Conservation (phyloP, 30 jellyfish, hydroid and myxozoan genomes). For the Turritopsis dohrnii region DNA sequence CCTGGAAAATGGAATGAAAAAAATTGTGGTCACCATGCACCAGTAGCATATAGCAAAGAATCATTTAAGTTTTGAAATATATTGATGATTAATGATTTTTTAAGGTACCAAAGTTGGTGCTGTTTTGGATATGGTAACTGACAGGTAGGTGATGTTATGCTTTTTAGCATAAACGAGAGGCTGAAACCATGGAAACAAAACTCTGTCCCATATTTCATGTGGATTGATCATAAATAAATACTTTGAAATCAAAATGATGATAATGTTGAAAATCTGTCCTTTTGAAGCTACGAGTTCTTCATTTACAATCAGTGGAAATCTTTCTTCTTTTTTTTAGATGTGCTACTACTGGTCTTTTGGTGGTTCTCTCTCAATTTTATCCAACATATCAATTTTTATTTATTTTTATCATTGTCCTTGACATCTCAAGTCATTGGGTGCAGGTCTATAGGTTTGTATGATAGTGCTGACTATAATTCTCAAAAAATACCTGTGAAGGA, state of each 20-base stretch:
- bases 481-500: background rate
- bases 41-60: background rate
- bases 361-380: conserved; percentile 56
- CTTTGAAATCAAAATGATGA: no score
- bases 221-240: no score
- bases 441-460: conserved; percentile 79
- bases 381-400: conserved; percentile 63
- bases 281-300: background rate
- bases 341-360: conserved; percentile 73
- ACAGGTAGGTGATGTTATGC: conserved; percentile 45
- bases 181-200: no score
- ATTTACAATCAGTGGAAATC: background rate
- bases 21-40: background rate
- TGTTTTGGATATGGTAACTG: conserved; percentile 85
- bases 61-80: background rate
- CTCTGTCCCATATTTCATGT: background rate
- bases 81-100: background rate
- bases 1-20: no score
- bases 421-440: conserved; percentile 92
- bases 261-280: no score
- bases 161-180: no score
- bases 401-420: conserved; percentile 59
- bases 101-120: conserved; percentile 84
- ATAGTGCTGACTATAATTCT: background rate
- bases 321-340: conserved; percentile 42